A percentile compares a stretch with the other conserved stretches of the same genome.
Conservation (phyloP, 92 coral and sea anemone species). For the Galaxea fascicularis region DNA sequence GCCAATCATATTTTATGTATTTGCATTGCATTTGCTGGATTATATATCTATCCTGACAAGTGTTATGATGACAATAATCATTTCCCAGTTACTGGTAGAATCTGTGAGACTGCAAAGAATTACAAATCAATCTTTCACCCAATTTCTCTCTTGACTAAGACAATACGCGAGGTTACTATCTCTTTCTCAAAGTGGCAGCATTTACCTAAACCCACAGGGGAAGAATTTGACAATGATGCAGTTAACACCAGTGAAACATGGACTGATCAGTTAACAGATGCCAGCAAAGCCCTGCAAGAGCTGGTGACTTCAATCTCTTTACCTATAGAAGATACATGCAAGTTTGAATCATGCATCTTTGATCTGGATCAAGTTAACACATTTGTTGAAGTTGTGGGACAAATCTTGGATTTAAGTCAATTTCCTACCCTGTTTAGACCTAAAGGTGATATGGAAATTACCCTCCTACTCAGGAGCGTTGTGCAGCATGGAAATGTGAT, state of each 20-base stretch:
- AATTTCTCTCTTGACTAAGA: conserved; percentile 61
- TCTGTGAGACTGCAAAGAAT: conserved; percentile 46
- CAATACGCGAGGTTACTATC: conserved; percentile 29
- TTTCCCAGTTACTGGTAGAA: conserved; percentile 24
- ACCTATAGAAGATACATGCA: background rate
- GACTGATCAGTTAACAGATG: conserved; percentile 14
- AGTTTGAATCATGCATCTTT: background rate
- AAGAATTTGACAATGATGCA: conserved; percentile 49
- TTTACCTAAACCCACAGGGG: conserved; percentile 66
- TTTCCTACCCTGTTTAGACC: conserved; percentile 76
- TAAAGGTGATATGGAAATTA: conserved; percentile 75
- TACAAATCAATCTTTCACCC: conserved; percentile 88
- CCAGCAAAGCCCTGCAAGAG: conserved; percentile 14
- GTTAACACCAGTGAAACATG: background rate
- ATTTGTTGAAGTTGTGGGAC: conserved; percentile 24
- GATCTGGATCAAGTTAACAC: conserved; percentile 2
- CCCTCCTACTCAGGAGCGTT: conserved; percentile 65
- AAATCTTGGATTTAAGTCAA: conserved; percentile 2
- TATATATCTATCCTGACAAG: conserved; percentile 24
- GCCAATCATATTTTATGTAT: conserved; percentile 85
- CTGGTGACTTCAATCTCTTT: background rate
- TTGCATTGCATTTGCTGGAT: conserved; percentile 75
- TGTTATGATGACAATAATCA: background rate
- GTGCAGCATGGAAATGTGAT: conserved; percentile 62
- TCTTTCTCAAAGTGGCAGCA: conserved; percentile 56